Conservation (phyloP, 2,797 vertebrate species). For the Muscicapa striata region DNA sequence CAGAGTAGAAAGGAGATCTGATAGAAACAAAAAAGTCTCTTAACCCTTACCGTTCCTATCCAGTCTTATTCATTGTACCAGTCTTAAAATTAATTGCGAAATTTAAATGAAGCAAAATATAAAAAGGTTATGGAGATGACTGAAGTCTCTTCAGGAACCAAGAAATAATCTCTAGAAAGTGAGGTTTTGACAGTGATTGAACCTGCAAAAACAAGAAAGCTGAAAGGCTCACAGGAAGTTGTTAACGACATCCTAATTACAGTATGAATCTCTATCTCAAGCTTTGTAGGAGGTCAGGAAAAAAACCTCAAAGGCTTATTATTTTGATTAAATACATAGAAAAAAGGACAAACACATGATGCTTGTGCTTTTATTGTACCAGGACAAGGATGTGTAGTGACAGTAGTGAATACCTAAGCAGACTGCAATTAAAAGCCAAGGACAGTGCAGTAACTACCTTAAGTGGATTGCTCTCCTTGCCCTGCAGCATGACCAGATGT, state of each 20-base stretch:
- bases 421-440: neutral
- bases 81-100: neutral
- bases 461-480: neutral
- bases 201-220: neutral
- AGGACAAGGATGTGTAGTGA: neutral
- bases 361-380: neutral
- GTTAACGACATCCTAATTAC: slow-evolving; percentile 53
- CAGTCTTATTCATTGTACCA: neutral
- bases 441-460: neutral
- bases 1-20: neutral
- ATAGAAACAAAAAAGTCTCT: neutral
- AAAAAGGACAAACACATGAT: neutral
- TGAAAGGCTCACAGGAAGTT: slow-evolving; percentile 25
- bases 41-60: neutral
- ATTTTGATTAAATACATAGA: slow-evolving; percentile 17
- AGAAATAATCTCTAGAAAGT: slow-evolving; percentile 31
- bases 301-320: neutral
- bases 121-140: neutral
- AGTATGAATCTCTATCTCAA: slow-evolving; percentile 6
- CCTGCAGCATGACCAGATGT: neutral
- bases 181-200: slow-evolving; percentile 23
- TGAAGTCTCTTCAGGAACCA: slow-evolving; percentile 13
- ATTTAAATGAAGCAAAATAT: slow-evolving; percentile 44
- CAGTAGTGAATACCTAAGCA: neutral
- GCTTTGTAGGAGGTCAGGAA: neutral